These are phyloP conservation scores for Pachymerium ferrugineum DNA, from an alignment of 2,888 invertebrate genomes.

Conservation along the genomic window DNA sequence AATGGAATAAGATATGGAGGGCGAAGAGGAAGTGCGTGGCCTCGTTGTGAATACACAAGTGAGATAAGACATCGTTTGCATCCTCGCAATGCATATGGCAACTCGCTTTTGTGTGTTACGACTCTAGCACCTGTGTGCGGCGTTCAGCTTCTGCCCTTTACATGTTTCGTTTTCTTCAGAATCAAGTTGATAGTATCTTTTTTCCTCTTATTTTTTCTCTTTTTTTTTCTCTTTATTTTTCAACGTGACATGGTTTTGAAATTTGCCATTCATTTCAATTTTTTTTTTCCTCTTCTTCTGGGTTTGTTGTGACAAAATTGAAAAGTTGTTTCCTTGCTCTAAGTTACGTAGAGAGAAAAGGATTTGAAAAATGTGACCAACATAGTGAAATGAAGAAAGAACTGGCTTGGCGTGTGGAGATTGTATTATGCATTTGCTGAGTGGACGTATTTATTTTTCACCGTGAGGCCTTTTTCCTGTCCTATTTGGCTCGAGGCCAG, in stretches of 20 bases:
- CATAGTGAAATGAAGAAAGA: no score
- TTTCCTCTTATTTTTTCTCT: not conserved
- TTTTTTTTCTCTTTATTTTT: not conserved
- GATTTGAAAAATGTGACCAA: constrained; percentile 21
- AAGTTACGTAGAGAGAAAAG: not conserved
- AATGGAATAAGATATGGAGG: constrained; percentile 21
- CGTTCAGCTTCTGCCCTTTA: constrained; percentile 5
- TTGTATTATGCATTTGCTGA: constrained; percentile 22
- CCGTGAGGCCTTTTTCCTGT: constrained; percentile 2
- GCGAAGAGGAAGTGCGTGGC: constrained; percentile 16
- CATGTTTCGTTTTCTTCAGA: constrained; percentile 7
- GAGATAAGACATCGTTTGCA: constrained; percentile 20
- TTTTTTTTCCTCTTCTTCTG: not conserved
- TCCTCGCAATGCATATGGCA: constrained; percentile 11
- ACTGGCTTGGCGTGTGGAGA: no score
- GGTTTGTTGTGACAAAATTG: constrained; percentile 27
- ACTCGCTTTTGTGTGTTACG: not conserved
- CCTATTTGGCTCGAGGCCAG: constrained; percentile 14
- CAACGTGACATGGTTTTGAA: constrained; percentile 10
- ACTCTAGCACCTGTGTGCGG: constrained; percentile 17
- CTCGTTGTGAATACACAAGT: constrained; percentile 19
- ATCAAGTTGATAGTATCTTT: not conserved
- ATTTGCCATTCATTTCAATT: constrained; percentile 13
- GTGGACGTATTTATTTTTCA: constrained; percentile 22
- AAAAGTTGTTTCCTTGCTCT: constrained; percentile 6